Percentiles rank a stretch among this genome's conserved stretches.
Conservation (phyloP, 23 tunicate species). For the Aplidium turbinatum region DNA sequence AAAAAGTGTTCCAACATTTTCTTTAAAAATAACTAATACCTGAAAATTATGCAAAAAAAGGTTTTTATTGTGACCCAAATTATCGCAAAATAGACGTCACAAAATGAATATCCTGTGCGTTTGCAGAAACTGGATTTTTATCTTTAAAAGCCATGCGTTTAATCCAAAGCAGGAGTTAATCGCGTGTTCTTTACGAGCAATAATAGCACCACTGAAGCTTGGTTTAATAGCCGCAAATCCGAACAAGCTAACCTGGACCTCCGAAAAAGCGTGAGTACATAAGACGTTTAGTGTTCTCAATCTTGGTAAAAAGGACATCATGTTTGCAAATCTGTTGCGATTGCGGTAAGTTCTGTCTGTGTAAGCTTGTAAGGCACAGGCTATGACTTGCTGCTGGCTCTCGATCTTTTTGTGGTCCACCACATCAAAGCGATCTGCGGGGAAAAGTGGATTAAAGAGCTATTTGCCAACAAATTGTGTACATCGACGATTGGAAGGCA, state of each 20-base stretch:
- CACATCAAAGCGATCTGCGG: conserved; percentile 62
- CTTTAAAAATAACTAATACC: not conserved
- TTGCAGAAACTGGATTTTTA: too few species aligned
- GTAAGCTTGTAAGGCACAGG: conserved; percentile 69
- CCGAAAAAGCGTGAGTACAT: conserved; percentile 55
- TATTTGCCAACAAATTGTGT: not conserved
- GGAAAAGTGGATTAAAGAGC: not conserved
- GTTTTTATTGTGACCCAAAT: too few species aligned
- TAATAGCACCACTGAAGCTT: too few species aligned
- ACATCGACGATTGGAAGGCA: too few species aligned
- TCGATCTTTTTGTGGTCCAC: conserved; percentile 25
- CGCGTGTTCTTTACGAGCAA: too few species aligned
- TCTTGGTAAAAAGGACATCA: conserved; percentile 70
- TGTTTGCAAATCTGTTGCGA: conserved; percentile 61
- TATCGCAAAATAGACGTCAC: too few species aligned
- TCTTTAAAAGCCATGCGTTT: too few species aligned
- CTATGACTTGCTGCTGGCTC: conserved; percentile 50
- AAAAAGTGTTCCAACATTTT: too few species aligned
- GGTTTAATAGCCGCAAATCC: too few species aligned
- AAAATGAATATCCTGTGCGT: too few species aligned
- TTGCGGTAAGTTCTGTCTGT: conserved; percentile 43
- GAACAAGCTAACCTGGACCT: conserved; percentile 69
- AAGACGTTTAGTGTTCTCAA: conserved; percentile 72
- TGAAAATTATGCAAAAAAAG: too few species aligned
- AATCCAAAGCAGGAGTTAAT: too few species aligned